Percentiles rank a stretch among this genome's conserved stretches.
These are phyloP conservation scores for Drosophila ananassae DNA, from an alignment of 1,140 invertebrate genomes.

Conservation along the genomic window DNA sequence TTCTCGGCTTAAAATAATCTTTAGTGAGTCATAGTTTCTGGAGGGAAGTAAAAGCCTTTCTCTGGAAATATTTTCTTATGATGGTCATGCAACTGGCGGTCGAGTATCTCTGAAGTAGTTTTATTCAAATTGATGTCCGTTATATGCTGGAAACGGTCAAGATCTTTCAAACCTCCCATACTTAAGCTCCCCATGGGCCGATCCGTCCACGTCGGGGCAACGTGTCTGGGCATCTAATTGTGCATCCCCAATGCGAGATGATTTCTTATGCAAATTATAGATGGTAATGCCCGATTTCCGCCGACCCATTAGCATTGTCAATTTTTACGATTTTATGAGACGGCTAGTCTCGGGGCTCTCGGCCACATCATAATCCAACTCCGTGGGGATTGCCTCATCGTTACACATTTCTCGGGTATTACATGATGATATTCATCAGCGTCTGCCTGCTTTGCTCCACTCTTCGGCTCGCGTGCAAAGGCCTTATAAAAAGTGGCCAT, in stretches of 20 bases:
- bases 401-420: constrained; percentile 75
- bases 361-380: constrained; percentile 29
- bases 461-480: constrained; percentile 42
- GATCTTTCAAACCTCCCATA: constrained; percentile 20
- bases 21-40: too few relatives aligned
- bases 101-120: constrained; percentile 24
- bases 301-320: constrained; percentile 70
- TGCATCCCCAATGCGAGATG: constrained; percentile 32
- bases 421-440: constrained; percentile 72
- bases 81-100: not conserved
- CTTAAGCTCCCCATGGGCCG: constrained; percentile 36
- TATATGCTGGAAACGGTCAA: constrained; percentile 36
- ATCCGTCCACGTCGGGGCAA: constrained; percentile 33
- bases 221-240: constrained; percentile 58
- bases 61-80: constrained; percentile 13
- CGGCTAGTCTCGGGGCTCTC: not conserved
- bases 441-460: constrained; percentile 20
- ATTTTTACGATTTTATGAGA: constrained; percentile 59
- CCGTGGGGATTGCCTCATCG: constrained; percentile 63
- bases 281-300: constrained; percentile 67
- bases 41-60: not conserved
- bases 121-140: constrained; percentile 40
- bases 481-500: constrained; percentile 35
- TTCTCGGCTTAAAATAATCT: too few relatives aligned
- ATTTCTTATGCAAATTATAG: constrained; percentile 70